Percentiles rank a stretch among this genome's conserved stretches.
These are phyloP conservation scores for Epicampocera succincta DNA, from an alignment of 2,888 invertebrate genomes.

Conservation along the genomic window DNA sequence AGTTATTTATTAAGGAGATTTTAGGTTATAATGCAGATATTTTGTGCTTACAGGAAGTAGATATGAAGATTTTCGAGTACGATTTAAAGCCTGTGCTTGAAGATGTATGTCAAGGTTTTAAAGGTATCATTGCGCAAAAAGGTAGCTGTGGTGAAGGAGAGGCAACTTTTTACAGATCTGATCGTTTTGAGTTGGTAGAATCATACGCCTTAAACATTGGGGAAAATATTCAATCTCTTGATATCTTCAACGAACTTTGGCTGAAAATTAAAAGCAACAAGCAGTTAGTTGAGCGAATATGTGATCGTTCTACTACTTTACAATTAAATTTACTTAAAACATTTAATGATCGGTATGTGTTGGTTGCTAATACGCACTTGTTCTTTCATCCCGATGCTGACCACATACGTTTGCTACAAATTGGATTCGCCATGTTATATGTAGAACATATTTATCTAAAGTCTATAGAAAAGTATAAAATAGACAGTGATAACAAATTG, in stretches of 20 bases:
- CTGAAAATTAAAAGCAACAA: constrained; percentile 84
- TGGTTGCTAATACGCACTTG: constrained; percentile 94
- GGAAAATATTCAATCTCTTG: constrained; percentile 83
- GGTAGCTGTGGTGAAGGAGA: constrained; percentile 90
- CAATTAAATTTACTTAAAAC: constrained; percentile 83
- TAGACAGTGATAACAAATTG: constrained; percentile 81
- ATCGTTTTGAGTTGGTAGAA: constrained; percentile 86
- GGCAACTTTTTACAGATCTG: constrained; percentile 88
- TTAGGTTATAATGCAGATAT: constrained; percentile 94
- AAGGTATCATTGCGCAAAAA: constrained; percentile 87
- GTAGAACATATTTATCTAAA: constrained; percentile 84
- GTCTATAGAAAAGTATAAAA: constrained; percentile 72
- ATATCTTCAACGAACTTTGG: constrained; percentile 85
- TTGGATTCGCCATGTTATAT: constrained; percentile 87
- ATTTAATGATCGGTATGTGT: constrained; percentile 84
- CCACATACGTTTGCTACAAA: constrained; percentile 93
- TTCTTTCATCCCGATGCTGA: constrained; percentile 96
- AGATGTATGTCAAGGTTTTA: constrained; percentile 81
- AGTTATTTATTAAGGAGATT: constrained; percentile 90
- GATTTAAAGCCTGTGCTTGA: constrained; percentile 86
- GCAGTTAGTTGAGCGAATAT: constrained; percentile 84
- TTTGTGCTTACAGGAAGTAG: constrained; percentile 96
- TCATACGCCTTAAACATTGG: constrained; percentile 84
- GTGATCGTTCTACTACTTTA: constrained; percentile 86
- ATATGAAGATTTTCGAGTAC: constrained; percentile 87